Evolutionary conservation across 2,797 vertebrate species (phyloP).

Genomic region (Poecilia gillii): DNA sequence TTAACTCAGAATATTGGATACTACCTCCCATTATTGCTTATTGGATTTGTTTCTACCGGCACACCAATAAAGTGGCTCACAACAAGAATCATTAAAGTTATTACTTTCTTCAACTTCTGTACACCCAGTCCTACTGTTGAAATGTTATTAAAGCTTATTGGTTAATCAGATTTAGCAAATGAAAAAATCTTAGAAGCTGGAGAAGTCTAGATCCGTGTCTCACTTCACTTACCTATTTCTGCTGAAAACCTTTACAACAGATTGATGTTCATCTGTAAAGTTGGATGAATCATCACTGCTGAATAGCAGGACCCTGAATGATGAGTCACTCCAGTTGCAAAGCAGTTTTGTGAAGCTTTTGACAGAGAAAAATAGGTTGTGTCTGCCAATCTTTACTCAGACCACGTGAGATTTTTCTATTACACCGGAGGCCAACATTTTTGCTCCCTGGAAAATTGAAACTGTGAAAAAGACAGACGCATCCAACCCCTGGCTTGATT

Average conservation of each 20-base stretch:
- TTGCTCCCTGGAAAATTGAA: constrained; percentile 2
- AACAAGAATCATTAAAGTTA: not conserved
- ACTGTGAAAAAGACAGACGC: not conserved
- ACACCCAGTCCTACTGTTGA: not conserved
- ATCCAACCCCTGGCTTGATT: not conserved
- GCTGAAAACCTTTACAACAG: not conserved
- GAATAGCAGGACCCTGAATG: not conserved
- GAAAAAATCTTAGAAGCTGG: not conserved
- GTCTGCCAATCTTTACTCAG: not conserved
- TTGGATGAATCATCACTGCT: constrained; percentile 5
- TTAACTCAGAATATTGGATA: not conserved
- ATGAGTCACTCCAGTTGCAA: not conserved
- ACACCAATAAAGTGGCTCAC: not conserved
- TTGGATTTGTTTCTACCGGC: not conserved
- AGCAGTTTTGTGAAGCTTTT: not conserved
- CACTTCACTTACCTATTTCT: not conserved
- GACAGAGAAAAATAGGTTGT: not conserved
- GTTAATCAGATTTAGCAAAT: not conserved
- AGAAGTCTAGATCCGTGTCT: not conserved
- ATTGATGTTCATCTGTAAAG: not conserved
- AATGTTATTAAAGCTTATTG: not conserved
- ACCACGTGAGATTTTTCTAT: not conserved
- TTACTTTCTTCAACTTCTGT: not conserved
- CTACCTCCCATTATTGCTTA: not conserved
- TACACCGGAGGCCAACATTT: not conserved